Percentiles rank a stretch among this genome's conserved stretches.
Conservation (phyloP, 2,113 vertebrate species). For the Mungos mungo region DNA sequence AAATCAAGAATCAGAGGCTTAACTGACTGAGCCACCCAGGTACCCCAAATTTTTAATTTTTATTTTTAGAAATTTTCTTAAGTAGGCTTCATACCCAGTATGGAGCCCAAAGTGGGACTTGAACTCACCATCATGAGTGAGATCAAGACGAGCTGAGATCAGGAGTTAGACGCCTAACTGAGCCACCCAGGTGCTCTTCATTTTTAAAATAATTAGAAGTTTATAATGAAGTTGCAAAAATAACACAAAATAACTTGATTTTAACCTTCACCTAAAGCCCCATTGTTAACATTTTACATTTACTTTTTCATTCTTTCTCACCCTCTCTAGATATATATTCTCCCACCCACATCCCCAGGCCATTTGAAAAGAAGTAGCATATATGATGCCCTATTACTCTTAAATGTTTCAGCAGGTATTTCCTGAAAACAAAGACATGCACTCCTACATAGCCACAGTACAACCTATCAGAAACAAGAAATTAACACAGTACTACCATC, state of each 20-base stretch:
- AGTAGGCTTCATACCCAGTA: neutral
- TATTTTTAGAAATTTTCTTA: neutral
- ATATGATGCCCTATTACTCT: neutral
- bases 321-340: neutral
- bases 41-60: neutral
- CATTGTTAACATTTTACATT: neutral
- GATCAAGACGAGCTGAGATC: neutral
- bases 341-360: neutral
- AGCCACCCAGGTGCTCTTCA: neutral
- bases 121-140: neutral
- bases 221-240: neutral
- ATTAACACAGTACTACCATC: neutral
- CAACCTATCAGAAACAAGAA: neutral
- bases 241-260: neutral
- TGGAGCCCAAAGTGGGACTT: neutral
- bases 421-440: neutral
- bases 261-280: neutral
- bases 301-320: constrained; percentile 17
- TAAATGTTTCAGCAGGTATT: neutral
- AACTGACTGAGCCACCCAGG: too few relatives aligned
- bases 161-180: neutral
- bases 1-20: too few relatives aligned
- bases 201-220: constrained; percentile 52
- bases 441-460: neutral
- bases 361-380: neutral